Base-by-base conservation (phyloP, 2,888 invertebrate species). In the Chouioia cunea region DNA sequence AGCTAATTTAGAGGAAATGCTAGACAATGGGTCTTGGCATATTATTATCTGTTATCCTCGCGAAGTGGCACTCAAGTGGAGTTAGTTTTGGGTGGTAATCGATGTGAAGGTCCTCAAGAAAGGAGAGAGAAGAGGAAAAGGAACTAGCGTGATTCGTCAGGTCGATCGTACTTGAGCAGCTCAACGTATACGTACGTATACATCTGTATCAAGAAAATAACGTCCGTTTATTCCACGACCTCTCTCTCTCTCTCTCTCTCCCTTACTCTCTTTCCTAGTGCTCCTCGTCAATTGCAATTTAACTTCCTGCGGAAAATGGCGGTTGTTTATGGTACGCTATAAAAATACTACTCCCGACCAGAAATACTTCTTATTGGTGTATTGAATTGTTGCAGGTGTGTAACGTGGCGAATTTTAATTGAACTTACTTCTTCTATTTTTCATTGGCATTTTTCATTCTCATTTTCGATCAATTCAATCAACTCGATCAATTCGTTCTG, bases 41-140 rank as follows among this genome's bases (percentile, higher is more conserved):
- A 60, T 54, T 67, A 67, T 60, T 60, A 67, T 67, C 60, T 60
- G 36, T 56, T 62, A 67, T 62, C 54, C 67, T 1, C n/a, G 12
- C 36, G 12, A 58, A 67, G 54, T 60, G 54, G 1, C 54, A 20
- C 20, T 59, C 16, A 4, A 58, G 52, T 23, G 47, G 8, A 3
- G 16, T 56, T 36, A 12, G 36, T 62, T 48, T 63, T 68, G 36
- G 36, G 16, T 48, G 56, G 62, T 63, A 68, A 68, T 68, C 68
- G 68, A 68, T 68, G 57, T 62, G 62, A 12, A 36, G 23, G 62
- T 43, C 59, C n/a, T 23, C 52, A 48, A 57, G 62, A 48, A 47
- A 20, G 47, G 22, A 66, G 53, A 46, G 50, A 59, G 10, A n/a
- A 12, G 22, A 68, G 44, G 22, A 47, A 27, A 22, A 36, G 46